phyloP scores from a whole-genome alignment of 2,113 vertebrate genomes.

The Neodontobutis hainanensis region DNA sequence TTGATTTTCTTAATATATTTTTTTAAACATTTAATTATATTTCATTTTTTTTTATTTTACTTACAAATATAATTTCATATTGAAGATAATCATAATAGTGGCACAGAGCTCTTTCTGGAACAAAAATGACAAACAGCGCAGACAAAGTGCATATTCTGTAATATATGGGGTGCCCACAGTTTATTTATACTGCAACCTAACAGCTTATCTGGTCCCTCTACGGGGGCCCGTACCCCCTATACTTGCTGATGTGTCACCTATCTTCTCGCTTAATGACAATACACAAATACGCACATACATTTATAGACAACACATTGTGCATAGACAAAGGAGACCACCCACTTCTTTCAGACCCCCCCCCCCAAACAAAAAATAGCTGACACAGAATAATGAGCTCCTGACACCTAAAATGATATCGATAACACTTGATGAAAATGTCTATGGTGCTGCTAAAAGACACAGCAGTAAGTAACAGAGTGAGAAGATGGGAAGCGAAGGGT shows the following conservation, averaged over 20 bases:
- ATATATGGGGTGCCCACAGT: constrained; percentile 49
- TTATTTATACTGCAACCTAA: constrained; percentile 75
- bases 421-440: constrained; percentile 67
- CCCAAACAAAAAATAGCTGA: constrained; percentile 70
- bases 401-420: constrained; percentile 75
- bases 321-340: constrained; percentile 44
- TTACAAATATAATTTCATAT: no score
- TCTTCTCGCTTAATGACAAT: constrained; percentile 60
- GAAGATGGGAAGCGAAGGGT: constrained; percentile 47
- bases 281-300: constrained; percentile 25
- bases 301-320: constrained; percentile 34
- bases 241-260: constrained; percentile 65
- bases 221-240: constrained; percentile 49
- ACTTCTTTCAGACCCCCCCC: constrained; percentile 51
- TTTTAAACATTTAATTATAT: no score
- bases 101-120: constrained; percentile 14
- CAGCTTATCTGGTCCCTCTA: constrained; percentile 72
- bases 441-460: constrained; percentile 71
- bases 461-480: constrained; percentile 61
- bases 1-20: no score
- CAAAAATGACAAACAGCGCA: no score
- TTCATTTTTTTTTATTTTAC: no score
- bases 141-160: constrained; percentile 2
- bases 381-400: constrained; percentile 77
- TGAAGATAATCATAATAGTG: neutral